Evolutionary conservation across 1,140 invertebrate genomes (phyloP), one percentile per base, ranked within the genome.

Genomic region (Eupeodes corollae): DNA sequence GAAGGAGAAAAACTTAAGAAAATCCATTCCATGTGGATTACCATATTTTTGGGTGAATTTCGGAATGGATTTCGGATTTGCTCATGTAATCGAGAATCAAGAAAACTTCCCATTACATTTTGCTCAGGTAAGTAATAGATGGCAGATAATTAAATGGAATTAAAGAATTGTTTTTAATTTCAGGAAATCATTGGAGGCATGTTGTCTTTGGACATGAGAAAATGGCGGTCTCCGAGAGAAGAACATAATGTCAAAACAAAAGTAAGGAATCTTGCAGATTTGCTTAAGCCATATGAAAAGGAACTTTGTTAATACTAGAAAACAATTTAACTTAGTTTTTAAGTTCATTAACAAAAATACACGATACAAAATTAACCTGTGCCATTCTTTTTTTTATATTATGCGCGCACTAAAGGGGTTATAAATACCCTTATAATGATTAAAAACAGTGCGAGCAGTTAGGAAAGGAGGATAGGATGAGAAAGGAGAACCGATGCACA

Each of bases 61-160:
- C 77, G 94, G 89, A 26, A 78, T 80, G 69, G 79, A 91, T 42
- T 76, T 79, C 35, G 95, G 95, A 3, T 98, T 87, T 73, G 94
- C 91, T 47, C 94, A 98, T 73, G 86, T 97, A 1, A 94, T 98
- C 59, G 95, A 98, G 73, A 88, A 98, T 71, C 86, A 93, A 66
- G 72, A 80, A 48, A 60, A 79, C 30, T 98, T 98, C 72, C 87
- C 92, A 0, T 70, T 61, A 39, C 88, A 90, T 73, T 98, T 98
- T 80, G 93, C 88, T 34, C 82, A 90, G 74, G 91, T 89, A 70
- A 63, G 16, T 1, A 14, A 11, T 34, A 51, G 47, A 47, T 53
- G n/a, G n/a, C n/a, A n/a, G n/a, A n/a, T n/a, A n/a, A n/a, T 32
- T 43, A 44, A 42, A 45, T 50, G 49, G 12, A 34, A 46, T 39